phyloP scores from a whole-genome alignment of 2,888 invertebrate genomes.

The Andrena marginata region DNA sequence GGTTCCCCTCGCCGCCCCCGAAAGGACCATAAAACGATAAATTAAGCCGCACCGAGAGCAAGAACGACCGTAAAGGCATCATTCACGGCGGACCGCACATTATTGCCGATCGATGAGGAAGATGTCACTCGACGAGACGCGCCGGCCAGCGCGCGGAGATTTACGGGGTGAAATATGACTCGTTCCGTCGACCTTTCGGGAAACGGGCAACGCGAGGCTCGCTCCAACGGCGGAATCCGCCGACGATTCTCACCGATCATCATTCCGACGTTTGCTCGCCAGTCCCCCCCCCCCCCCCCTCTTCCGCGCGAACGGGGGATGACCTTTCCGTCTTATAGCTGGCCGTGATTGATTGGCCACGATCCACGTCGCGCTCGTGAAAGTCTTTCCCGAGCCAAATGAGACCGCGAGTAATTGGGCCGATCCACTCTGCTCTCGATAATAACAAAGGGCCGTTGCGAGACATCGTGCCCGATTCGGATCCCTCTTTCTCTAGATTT shows the following conservation, averaged over 20 bases:
- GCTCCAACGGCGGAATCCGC: not conserved
- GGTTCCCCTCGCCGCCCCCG: slow-evolving; percentile 65
- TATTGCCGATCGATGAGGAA: slow-evolving; percentile 77
- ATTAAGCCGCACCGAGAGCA: slow-evolving; percentile 75
- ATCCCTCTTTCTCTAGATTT: not conserved
- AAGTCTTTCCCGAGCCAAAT: slow-evolving; percentile 17
- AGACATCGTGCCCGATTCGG: slow-evolving; percentile 14
- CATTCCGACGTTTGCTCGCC: not conserved
- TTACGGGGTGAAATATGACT: slow-evolving; percentile 50
- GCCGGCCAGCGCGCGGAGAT: slow-evolving; percentile 26
- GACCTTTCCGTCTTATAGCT: too few relatives aligned
- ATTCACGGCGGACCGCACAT: slow-evolving; percentile 80
- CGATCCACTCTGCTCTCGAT: slow-evolving; percentile 13
- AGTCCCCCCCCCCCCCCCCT: too few relatives aligned
- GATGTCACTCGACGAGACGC: slow-evolving; percentile 56
- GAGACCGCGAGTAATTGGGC: slow-evolving; percentile 37
- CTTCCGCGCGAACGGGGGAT: too few relatives aligned
- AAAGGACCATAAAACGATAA: slow-evolving; percentile 81
- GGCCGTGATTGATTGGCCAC: slow-evolving; percentile 42
- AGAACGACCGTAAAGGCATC: slow-evolving; percentile 80
- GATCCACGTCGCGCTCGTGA: slow-evolving; percentile 31
- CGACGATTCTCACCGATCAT: not conserved
- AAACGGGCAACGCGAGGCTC: not conserved
- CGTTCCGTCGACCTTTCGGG: not conserved
- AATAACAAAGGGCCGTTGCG: slow-evolving; percentile 4